phyloP scores from a whole-genome alignment of 2,113 vertebrate species.

The Macrotis lagotis region DNA sequence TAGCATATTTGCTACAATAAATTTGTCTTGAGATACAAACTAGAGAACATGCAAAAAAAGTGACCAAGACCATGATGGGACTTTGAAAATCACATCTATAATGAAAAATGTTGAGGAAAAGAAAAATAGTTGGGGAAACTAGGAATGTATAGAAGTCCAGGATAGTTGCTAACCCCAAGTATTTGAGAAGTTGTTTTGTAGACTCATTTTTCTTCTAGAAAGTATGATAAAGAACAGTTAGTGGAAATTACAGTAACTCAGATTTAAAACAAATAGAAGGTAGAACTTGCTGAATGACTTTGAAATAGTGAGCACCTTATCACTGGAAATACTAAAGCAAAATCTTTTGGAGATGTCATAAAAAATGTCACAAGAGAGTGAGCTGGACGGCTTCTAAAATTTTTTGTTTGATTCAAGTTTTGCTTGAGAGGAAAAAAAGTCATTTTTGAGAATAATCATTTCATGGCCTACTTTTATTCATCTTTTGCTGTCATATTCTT shows the following conservation, averaged over 20 bases:
- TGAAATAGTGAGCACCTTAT: background rate
- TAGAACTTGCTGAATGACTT: background rate
- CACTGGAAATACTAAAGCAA: background rate
- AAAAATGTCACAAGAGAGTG: background rate
- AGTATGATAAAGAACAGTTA: background rate
- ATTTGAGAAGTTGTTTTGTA: background rate
- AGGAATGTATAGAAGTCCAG: background rate
- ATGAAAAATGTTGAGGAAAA: background rate
- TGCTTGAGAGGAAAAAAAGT: background rate
- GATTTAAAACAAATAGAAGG: background rate
- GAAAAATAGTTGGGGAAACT: background rate
- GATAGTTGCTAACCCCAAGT: background rate
- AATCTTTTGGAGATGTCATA: background rate
- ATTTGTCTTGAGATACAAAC: background rate
- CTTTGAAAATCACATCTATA: background rate
- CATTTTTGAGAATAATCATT: background rate
- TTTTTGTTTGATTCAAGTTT: background rate
- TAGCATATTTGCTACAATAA: background rate
- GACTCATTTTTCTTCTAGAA: background rate
- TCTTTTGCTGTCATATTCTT: background rate
- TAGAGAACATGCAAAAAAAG: background rate
- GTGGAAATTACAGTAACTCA: background rate
- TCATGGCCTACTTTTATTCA: background rate
- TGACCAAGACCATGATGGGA: background rate
- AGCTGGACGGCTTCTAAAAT: background rate